These are phyloP conservation scores for Tiliacea citrago DNA, from an alignment of 2,888 invertebrate genomes.

Conservation along the genomic window DNA sequence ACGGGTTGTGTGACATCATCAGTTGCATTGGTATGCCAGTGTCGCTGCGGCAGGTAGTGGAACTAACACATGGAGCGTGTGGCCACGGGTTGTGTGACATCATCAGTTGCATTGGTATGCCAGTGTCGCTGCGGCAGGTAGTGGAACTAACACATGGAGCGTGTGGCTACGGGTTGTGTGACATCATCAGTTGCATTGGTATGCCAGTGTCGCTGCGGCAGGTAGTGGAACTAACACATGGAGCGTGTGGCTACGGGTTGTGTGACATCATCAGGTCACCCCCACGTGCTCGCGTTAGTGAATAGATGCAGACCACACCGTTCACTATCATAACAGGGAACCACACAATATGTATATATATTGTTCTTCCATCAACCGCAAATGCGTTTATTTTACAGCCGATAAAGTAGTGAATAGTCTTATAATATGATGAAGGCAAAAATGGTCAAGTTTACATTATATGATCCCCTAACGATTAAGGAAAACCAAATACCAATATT, in stretches of 20 bases:
- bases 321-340: not conserved
- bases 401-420: not conserved
- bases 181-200: constrained; percentile 1
- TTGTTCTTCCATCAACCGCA: not conserved
- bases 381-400: not conserved
- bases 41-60: constrained; percentile 9
- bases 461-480: not conserved
- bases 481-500: not conserved
- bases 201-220: not conserved
- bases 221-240: not conserved
- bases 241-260: not conserved
- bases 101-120: not conserved
- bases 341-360: no score
- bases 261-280: constrained; percentile 41
- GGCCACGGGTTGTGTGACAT: constrained; percentile 12
- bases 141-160: not conserved
- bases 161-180: not conserved
- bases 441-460: not conserved
- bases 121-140: constrained; percentile 12
- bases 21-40: not conserved
- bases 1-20: constrained; percentile 16
- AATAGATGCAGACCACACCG: not conserved
- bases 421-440: not conserved
- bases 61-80: not conserved
- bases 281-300: not conserved